Conservation (phyloP, 2,888 invertebrate species). For the Sicus ferrugineus region DNA sequence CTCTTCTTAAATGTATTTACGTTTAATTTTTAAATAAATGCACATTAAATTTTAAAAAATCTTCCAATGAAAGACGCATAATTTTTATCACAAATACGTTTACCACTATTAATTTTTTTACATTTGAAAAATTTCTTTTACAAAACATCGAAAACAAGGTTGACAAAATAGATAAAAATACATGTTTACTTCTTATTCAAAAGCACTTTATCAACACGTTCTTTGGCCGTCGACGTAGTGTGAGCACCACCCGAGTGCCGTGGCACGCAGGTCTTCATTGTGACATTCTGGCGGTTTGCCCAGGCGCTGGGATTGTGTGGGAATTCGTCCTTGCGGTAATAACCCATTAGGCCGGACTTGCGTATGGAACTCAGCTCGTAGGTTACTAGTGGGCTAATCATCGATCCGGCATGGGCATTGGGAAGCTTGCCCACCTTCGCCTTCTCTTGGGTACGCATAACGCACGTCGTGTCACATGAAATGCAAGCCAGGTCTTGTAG, state of each 20-base stretch:
- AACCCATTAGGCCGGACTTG: slow-evolving; percentile 56
- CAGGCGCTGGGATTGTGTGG: slow-evolving; percentile 53
- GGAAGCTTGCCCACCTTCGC: slow-evolving; percentile 66
- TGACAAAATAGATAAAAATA: slow-evolving; percentile 1
- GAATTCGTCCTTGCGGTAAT: slow-evolving; percentile 57
- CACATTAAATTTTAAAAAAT: too few relatives aligned
- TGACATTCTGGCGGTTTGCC: slow-evolving; percentile 43
- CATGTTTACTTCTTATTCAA: slow-evolving; percentile 46
- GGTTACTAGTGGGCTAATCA: slow-evolving; percentile 75
- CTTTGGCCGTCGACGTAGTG: slow-evolving; percentile 75
- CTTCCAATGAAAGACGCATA: neutral
- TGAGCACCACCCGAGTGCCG: slow-evolving; percentile 83
- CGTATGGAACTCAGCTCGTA: slow-evolving; percentile 72
- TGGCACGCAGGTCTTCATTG: slow-evolving; percentile 52
- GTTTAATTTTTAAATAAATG: too few relatives aligned
- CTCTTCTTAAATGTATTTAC: too few relatives aligned
- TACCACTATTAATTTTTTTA: slow-evolving; percentile 24
- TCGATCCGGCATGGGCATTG: slow-evolving; percentile 68
- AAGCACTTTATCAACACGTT: slow-evolving; percentile 67
- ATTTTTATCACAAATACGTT: neutral
- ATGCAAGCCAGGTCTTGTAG: slow-evolving; percentile 78
- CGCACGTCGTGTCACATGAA: slow-evolving; percentile 78
- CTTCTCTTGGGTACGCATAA: slow-evolving; percentile 72
- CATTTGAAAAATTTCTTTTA: slow-evolving; percentile 19
- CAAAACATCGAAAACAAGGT: neutral